Evolutionary conservation across 1,140 invertebrate species (phyloP), one percentile per base, ranked within the genome.

Genomic region (Drosophila watanabei): DNA sequence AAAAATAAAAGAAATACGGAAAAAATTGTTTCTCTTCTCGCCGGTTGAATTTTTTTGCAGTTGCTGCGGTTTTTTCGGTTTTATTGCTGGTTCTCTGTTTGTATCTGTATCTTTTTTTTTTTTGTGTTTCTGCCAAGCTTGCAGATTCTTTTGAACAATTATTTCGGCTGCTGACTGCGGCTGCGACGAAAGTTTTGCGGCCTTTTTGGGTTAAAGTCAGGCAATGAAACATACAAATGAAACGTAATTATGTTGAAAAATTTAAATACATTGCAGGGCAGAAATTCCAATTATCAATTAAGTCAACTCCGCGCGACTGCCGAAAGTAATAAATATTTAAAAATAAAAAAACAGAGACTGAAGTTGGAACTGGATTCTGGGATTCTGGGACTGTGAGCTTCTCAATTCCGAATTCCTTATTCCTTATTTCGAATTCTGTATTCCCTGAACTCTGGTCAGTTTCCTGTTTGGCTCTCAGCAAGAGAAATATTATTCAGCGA

Each of bases 241-340:
- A 89, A 82, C 66, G 78, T 90, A 89, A 89, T 89, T 81, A 89
- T 89, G 81, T 82, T 89, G 81, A 86, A 89, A 89, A 82, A 91
- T 90, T 80, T 89, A 90, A 90, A 89, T 89, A 86, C 66, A 79
- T 84, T 87, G 84, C 72, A 75, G 56, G 48, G 52, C 78, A 82
- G 60, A 90, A 89, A 90, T 90, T 82, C 79, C 86, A 89, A 89
- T 89, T 89, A 89, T 89, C 86, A 89, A 89, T 89, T 89, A 89
- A 89, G 87, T 90, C 81, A 78, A 73, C 69, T 80, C 77, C 60
- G 60, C 54, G 45, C 24, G 63, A 65, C 66, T 37, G 48, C 56
- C 64, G 62, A 71, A 82, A 75, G 86, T 90, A 89, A 89, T 90
- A 90, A 90, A 87, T 57, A 87, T 80, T 28, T 58, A 41, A 41